Base-by-base conservation (phyloP, 2,113 vertebrate species). In the Hiodon alosoides region DNA sequence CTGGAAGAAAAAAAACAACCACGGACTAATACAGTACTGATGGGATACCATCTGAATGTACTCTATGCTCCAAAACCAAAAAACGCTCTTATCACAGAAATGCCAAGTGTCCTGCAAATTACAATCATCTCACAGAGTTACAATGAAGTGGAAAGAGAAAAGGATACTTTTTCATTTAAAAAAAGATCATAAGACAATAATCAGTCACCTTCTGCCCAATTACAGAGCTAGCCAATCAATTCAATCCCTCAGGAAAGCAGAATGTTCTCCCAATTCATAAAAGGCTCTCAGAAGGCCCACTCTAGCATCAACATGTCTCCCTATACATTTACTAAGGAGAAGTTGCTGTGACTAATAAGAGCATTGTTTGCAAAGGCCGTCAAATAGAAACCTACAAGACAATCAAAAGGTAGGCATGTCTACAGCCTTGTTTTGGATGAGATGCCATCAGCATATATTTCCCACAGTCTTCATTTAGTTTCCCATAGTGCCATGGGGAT, bases 81-180 rank as follows among this genome's bases (percentile, higher is more conserved):
- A 66, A 67, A 55, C 55, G 14, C 47, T 5, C 14, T 0, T 5
- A 4, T 48, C 14, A 46, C 64, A 52, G 61, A 82, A 82, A 79
- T 78, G 77, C 80, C 76, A 79, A 73, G 78, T 54, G 70, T 69
- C 69, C 71, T 78, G 71, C 67, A 73, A 61, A 62, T 68, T 61
- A 61, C 46, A 50, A 52, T 76, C 53, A 16, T 50, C 59, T 7
- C 31, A 48, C 59, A 16, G 7, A 46, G 48, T 69, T 52, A 17
- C 11, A 8, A 17, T 11, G 17, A 74, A 3, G 9, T 10, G 47
- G 55, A 59, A 0, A 50, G 73, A 31, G 31, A 58, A 47, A 16
- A 47, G 71, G 71, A 61, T 3, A 17, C 54, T 14, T 51, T 16
- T 58, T 58, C 11, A 17, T 52, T 69, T 57, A n/a, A 5, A 48